Percentiles rank a stretch among this genome's conserved stretches.
Conservation (phyloP, 2,888 invertebrate genomes). For the Morpho achilles region DNA sequence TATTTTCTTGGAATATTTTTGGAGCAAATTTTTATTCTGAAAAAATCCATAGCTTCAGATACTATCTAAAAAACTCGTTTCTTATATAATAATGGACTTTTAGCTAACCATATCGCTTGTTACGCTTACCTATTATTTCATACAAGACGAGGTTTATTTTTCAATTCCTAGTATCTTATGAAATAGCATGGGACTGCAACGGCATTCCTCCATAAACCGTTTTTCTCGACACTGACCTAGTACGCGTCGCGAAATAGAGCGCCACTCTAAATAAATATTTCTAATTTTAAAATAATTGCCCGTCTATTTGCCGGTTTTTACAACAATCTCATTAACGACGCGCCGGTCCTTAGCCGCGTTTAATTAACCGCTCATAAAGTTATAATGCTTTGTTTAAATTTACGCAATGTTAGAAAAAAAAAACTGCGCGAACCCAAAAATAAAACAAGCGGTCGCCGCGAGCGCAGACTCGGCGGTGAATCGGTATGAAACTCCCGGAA, state of each 20-base stretch:
- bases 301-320: no score
- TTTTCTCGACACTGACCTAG: conserved; percentile 33
- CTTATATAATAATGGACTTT: no score
- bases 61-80: no score
- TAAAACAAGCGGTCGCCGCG: conserved; percentile 40
- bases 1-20: no score
- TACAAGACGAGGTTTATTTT: no score
- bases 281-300: conserved; percentile 27
- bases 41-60: no score
- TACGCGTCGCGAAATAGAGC: conserved; percentile 28
- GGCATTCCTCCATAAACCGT: neutral
- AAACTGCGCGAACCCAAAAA: conserved; percentile 44
- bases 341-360: conserved; percentile 2
- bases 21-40: no score
- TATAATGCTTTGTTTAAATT: conserved; percentile 36
- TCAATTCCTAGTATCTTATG: no score
- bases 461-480: conserved; percentile 39
- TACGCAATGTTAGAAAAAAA: conserved; percentile 39
- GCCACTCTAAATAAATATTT: conserved; percentile 31
- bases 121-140: no score
- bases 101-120: no score
- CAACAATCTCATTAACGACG: no score
- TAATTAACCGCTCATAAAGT: conserved; percentile 39
- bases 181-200: no score
- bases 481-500: conserved; percentile 39